These are phyloP conservation scores for Sinohyriopsis cumingii DNA, from an alignment of 2,888 invertebrate genomes.

Conservation along the genomic window DNA sequence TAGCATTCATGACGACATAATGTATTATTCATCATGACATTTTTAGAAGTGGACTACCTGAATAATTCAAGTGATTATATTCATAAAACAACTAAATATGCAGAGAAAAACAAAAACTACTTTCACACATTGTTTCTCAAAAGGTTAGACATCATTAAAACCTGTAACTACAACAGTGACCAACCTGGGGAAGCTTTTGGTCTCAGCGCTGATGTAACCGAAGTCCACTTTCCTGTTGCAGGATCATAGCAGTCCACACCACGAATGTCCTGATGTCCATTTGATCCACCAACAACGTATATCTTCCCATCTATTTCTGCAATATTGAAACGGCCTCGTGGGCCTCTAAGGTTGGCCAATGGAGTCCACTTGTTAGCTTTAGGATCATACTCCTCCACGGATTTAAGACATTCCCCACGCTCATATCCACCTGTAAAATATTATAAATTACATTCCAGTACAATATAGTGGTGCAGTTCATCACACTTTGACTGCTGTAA, in stretches of 20 bases:
- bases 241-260: slow-evolving; percentile 80
- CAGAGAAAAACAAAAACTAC: too few species aligned
- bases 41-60: too few species aligned
- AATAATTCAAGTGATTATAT: too few species aligned
- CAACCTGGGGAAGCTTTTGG: slow-evolving; percentile 35
- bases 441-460: not conserved
- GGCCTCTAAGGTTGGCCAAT: slow-evolving; percentile 80
- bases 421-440: slow-evolving; percentile 81
- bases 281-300: slow-evolving; percentile 85
- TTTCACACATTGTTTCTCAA: too few species aligned
- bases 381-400: slow-evolving; percentile 84
- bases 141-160: too few species aligned
- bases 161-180: not conserved
- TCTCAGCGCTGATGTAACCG: slow-evolving; percentile 75
- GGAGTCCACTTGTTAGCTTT: slow-evolving; percentile 80
- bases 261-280: slow-evolving; percentile 86
- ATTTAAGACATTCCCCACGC: slow-evolving; percentile 85
- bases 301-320: slow-evolving; percentile 80
- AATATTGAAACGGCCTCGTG: slow-evolving; percentile 86
- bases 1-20: too few species aligned
- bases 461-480: too few species aligned
- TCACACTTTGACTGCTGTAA: too few species aligned
- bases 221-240: slow-evolving; percentile 73
- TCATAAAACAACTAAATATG: too few species aligned
- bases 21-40: too few species aligned